These are phyloP conservation scores for Sisor rabdophorus DNA, from an alignment of 2,113 vertebrate species.

Conservation along the genomic window DNA sequence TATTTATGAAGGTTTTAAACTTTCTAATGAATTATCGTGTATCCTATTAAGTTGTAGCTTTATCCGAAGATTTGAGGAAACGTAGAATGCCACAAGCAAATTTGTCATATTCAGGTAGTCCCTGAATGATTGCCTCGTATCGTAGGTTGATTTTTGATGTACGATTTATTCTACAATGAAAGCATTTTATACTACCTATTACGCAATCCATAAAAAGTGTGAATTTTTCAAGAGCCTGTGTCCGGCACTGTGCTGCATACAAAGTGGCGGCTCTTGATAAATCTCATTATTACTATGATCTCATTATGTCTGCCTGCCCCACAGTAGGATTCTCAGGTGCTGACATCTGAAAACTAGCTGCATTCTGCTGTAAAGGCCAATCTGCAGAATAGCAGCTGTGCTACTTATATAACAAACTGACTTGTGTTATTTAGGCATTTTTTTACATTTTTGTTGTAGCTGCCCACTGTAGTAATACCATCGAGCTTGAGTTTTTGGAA, in stretches of 20 bases:
- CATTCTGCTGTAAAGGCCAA: background rate
- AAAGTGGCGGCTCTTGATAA: slow-evolving; percentile 52
- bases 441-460: background rate
- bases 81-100: slow-evolving; percentile 12
- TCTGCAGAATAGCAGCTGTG: background rate
- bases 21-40: slow-evolving; percentile 75
- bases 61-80: slow-evolving; percentile 55
- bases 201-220: slow-evolving; percentile 54
- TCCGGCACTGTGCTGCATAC: slow-evolving; percentile 42
- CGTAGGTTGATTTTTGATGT: slow-evolving; percentile 60
- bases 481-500: slow-evolving; percentile 59
- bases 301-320: slow-evolving; percentile 15
- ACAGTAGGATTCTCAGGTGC: slow-evolving; percentile 14
- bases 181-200: slow-evolving; percentile 69
- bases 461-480: background rate
- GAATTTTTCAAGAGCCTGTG: slow-evolving; percentile 42
- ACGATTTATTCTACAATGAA: slow-evolving; percentile 72
- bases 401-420: background rate
- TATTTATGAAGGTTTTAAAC: slow-evolving; percentile 80
- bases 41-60: slow-evolving; percentile 70
- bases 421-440: background rate
- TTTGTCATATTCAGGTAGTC: slow-evolving; percentile 47
- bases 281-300: slow-evolving; percentile 41
- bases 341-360: slow-evolving; percentile 13
- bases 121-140: slow-evolving; percentile 60